Percentiles rank a stretch among this genome's conserved stretches.
Conservation (phyloP, 2,113 vertebrate genomes). For the Empidonax traillii region DNA sequence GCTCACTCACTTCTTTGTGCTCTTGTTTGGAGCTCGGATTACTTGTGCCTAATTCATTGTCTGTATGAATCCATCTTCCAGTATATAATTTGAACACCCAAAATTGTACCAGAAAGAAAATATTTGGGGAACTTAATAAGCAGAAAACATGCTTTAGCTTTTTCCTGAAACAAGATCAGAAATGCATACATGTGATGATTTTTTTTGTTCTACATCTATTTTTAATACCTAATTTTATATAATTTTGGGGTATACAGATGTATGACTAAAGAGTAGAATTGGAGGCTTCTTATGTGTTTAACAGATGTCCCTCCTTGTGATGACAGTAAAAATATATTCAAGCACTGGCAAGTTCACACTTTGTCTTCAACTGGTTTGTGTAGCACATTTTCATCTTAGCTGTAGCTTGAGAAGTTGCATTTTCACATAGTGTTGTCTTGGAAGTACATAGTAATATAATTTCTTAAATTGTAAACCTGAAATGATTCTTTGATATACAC, state of each 20-base stretch:
- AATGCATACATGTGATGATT: not conserved
- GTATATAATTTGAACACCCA: not conserved
- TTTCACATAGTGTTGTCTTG: not conserved
- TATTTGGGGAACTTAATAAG: not conserved
- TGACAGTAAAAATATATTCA: not conserved
- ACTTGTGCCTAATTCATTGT: not conserved
- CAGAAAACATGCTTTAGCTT: not conserved
- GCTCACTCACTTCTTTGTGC: not conserved
- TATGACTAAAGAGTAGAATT: not conserved
- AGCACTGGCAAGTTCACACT: not conserved
- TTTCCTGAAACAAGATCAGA: not conserved
- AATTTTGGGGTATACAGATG: not conserved
- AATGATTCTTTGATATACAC: not conserved
- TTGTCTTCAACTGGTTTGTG: not conserved
- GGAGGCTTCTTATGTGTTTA: not conserved
- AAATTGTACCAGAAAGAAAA: not conserved
- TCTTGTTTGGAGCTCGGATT: not conserved
- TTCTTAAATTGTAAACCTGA: not conserved
- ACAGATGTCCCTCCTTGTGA: not conserved
- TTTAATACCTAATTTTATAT: not conserved
- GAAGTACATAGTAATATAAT: not conserved
- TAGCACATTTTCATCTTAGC: not conserved
- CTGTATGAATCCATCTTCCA: not conserved
- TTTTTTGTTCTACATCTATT: not conserved
- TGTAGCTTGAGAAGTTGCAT: not conserved